Evolutionary conservation across 2,113 vertebrate genomes (phyloP).

Genomic region (Uria lomvia): DNA sequence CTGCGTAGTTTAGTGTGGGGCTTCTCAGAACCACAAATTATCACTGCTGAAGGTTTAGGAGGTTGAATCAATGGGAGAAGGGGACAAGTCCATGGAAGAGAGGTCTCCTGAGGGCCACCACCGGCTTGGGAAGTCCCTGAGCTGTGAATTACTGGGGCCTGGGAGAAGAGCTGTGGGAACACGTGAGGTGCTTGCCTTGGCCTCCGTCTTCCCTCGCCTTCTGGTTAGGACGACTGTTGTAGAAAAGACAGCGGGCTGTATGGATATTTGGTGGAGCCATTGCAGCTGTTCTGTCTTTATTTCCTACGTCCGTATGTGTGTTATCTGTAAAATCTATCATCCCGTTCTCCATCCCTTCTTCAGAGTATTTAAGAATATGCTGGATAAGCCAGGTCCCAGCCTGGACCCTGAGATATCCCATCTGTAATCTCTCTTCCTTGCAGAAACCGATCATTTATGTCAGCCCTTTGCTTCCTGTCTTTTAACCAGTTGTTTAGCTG

Average conservation of each 20-base stretch:
- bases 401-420: not conserved
- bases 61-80: not conserved
- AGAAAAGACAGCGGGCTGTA: not conserved
- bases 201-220: not conserved
- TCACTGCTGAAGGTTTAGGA: accelerated
- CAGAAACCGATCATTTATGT: not conserved
- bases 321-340: accelerated
- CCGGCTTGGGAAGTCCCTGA: accelerated
- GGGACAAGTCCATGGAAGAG: accelerated
- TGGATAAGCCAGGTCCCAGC: not conserved
- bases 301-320: accelerated
- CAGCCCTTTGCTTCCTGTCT: not conserved
- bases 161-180: not conserved
- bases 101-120: not conserved
- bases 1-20: accelerated
- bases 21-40: accelerated
- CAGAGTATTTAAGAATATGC: not conserved
- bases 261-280: not conserved
- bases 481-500: not conserved
- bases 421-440: not conserved
- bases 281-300: not conserved
- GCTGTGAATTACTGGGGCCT: not conserved
- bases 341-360: accelerated
- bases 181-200: not conserved
- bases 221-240: accelerated